phyloP scores from a whole-genome alignment of 1,140 invertebrate genomes.

The Zophobas atratus region DNA sequence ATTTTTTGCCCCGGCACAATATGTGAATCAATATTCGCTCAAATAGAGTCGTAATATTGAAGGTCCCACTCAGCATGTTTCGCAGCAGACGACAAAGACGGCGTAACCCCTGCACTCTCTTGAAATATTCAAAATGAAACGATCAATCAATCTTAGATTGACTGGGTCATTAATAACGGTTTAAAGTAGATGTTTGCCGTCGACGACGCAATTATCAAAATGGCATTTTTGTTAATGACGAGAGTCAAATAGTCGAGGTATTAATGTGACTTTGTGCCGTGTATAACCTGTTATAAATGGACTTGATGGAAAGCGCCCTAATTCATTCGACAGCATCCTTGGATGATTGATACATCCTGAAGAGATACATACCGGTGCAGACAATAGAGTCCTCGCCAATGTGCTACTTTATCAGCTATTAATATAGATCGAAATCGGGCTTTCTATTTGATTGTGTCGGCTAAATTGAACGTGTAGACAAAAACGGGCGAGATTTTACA shows the following conservation, averaged over 20 bases:
- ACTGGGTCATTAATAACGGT: slow-evolving; percentile 36
- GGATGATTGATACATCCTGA: slow-evolving; percentile 39
- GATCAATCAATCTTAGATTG: slow-evolving; percentile 37
- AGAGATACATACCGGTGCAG: slow-evolving; percentile 20
- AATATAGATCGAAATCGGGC: not conserved
- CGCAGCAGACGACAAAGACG: slow-evolving; percentile 1
- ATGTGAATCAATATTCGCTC: slow-evolving; percentile 13
- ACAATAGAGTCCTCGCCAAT: slow-evolving; percentile 10
- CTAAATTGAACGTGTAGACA: not conserved
- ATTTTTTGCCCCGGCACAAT: not conserved
- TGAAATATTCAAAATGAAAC: slow-evolving; percentile 40
- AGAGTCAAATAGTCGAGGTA: slow-evolving; percentile 27
- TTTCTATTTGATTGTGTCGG: not conserved
- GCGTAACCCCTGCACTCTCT: not conserved
- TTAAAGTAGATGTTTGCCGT: slow-evolving; percentile 31
- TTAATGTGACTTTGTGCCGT: slow-evolving; percentile 34
- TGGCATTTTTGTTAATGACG: slow-evolving; percentile 43
- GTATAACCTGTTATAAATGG: slow-evolving; percentile 43
- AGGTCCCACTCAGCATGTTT: slow-evolving; percentile 4
- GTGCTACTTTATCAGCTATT: not conserved
- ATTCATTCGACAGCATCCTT: slow-evolving; percentile 31
- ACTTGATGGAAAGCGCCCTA: slow-evolving; percentile 34
- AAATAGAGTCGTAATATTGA: slow-evolving; percentile 21
- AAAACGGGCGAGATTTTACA: too few species aligned
- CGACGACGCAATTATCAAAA: slow-evolving; percentile 39